A percentile compares a stretch with the other conserved stretches of the same genome.
These are phyloP conservation scores for Amphimallon solstitiale DNA, from an alignment of 2,888 invertebrate species.

Conservation along the genomic window DNA sequence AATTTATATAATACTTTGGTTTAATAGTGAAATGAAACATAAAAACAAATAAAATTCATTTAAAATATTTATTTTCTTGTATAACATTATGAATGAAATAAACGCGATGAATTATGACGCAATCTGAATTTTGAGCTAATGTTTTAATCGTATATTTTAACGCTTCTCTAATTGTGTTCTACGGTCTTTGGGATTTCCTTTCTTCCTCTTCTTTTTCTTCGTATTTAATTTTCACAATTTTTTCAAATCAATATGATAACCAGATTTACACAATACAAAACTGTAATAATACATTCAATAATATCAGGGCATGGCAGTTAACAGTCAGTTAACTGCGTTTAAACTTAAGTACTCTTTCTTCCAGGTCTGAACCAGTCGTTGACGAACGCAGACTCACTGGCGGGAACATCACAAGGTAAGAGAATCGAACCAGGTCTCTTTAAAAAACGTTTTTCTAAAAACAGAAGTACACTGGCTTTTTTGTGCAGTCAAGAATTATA, in stretches of 20 bases:
- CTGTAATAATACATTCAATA: conserved; percentile 3
- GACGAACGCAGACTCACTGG: conserved; percentile 75
- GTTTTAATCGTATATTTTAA: not conserved
- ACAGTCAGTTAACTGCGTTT: conserved; percentile 57
- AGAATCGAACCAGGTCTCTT: conserved; percentile 17
- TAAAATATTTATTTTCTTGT: no score
- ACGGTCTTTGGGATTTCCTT: not conserved
- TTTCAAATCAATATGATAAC: not conserved
- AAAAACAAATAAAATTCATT: no score
- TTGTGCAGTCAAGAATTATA: not conserved
- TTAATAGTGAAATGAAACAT: no score
- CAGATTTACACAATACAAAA: not conserved
- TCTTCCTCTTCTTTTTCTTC: not conserved
- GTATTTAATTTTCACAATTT: not conserved
- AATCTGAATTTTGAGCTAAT: no score
- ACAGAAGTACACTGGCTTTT: conserved; percentile 17
- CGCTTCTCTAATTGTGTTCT: not conserved
- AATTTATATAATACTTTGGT: no score
- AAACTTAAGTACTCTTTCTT: conserved; percentile 57
- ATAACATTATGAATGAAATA: no score
- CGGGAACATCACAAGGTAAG: conserved; percentile 90
- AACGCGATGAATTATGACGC: no score
- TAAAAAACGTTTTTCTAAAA: conserved; percentile 15
- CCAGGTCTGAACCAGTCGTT: conserved; percentile 71
- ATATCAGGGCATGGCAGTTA: conserved; percentile 45